Evolutionary conservation across 1,140 invertebrate genomes (phyloP).

Genomic region (Orius insidiosus): DNA sequence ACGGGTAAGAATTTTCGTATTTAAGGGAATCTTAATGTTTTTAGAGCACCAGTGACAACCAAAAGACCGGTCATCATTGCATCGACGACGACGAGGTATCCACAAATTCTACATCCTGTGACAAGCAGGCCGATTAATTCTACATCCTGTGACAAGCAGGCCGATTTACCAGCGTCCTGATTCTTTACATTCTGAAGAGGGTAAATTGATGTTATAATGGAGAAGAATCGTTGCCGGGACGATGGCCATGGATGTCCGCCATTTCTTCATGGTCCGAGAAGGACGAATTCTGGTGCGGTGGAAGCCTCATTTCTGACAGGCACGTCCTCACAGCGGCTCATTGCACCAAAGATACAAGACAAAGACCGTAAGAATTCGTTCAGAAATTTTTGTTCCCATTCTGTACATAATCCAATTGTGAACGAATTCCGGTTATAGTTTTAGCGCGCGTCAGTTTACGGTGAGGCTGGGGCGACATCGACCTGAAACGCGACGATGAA

Average conservation of each 20-base stretch:
- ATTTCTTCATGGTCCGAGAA: constrained; percentile 69
- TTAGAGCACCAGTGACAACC: neutral
- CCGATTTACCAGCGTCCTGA: constrained; percentile 21
- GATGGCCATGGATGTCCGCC: constrained; percentile 88
- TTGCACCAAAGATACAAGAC: constrained; percentile 70
- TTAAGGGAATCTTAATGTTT: too few species aligned
- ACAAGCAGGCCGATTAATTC: too few species aligned
- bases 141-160: constrained; percentile 26
- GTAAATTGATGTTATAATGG: constrained; percentile 27
- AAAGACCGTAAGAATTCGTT: constrained; percentile 54
- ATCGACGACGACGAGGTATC: constrained; percentile 7
- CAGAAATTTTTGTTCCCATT: neutral
- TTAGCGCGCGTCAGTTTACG: constrained; percentile 68
- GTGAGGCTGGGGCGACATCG: constrained; percentile 76
- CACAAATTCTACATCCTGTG: constrained; percentile 22
- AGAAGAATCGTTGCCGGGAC: constrained; percentile 59
- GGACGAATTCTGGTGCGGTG: constrained; percentile 87
- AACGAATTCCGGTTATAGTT: constrained; percentile 33
- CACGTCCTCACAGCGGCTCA: constrained; percentile 83
- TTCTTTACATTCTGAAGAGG: neutral
- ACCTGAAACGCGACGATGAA: constrained; percentile 62
- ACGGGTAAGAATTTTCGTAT: neutral
- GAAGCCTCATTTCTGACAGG: constrained; percentile 59
- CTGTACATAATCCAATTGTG: neutral
- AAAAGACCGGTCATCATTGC: neutral